These are phyloP conservation scores for Agrenia bidenticulata DNA, from an alignment of 2,888 invertebrate genomes.

Conservation along the genomic window DNA sequence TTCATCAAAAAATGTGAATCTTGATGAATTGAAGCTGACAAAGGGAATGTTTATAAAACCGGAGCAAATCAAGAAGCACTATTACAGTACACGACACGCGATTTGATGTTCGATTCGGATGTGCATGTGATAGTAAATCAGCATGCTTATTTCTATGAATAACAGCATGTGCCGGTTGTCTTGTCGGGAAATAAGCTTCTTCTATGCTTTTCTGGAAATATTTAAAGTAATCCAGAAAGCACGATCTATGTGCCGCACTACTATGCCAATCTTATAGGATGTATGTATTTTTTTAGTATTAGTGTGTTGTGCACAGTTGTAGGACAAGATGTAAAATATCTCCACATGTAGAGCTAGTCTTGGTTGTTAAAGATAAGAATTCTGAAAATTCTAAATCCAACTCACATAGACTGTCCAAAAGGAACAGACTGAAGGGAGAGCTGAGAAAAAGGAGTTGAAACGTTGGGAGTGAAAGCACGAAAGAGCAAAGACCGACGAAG, in stretches of 20 bases:
- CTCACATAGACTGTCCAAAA: conserved; percentile 16
- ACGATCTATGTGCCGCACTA: too few species aligned
- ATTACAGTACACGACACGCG: too few species aligned
- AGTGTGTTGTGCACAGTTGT: too few species aligned
- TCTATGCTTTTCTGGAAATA: background rate
- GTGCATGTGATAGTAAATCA: conserved; percentile 2
- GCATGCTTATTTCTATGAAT: background rate
- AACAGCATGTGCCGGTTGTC: conserved; percentile 9
- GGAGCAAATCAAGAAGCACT: too few species aligned
- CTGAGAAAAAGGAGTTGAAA: background rate
- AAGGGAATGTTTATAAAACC: too few species aligned
- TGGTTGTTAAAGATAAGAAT: background rate
- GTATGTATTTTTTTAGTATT: too few species aligned
- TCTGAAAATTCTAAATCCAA: conserved; percentile 21
- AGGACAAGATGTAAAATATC: too few species aligned
- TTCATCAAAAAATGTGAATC: too few species aligned
- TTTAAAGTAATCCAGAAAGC: conserved; percentile 3
- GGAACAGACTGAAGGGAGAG: background rate
- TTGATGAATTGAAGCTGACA: too few species aligned
- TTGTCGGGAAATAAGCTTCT: background rate
- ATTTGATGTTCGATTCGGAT: conserved; percentile 15
- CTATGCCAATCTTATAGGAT: too few species aligned
- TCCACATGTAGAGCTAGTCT: too few species aligned
- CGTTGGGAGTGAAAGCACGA: conserved; percentile 1
- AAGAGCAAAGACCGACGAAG: conserved; percentile 22